Evolutionary conservation across 2,113 vertebrate species (phyloP), one percentile per base, ranked within the genome.

Genomic region (Rhineura floridana): DNA sequence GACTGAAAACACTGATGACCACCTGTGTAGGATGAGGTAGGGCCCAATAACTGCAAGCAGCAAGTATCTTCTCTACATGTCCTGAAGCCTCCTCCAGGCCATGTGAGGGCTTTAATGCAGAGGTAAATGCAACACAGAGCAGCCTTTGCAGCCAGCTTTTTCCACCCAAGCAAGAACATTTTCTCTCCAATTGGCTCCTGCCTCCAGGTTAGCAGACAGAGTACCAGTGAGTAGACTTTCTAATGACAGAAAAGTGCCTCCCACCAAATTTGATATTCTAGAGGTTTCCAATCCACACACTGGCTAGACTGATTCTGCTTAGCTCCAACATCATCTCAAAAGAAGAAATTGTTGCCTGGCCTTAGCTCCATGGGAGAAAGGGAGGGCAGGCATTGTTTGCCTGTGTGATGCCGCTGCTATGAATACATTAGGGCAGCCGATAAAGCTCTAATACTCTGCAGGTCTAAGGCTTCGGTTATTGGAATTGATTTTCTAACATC

Each of bases 401-500:
- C 10, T 36, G 25, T 30, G 80, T 69, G 42, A 15, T 70, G 28
- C 44, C 23, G 81, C 63, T 21, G 28, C 42, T 76, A 70, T 63
- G 72, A 63, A 85, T 85, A 63, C 25, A 42, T 76, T 85, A 63
- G 84, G 55, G 72, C 72, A 62, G 39, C 83, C 72, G 36, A 81
- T 88, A 88, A 92, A 92, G 82, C 89, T 92, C 84, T 90, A 92
- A 88, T 90, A 86, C 77, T 88, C 83, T 72, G 75, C 86, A 88
- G 91, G 87, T 84, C 89, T 90, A 89, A 92, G 81, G 87, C 84
- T 89, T 89, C 91, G 6, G 81, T 90, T 92, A 89, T 87, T 87
- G 91, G 88, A 92, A 92, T 82, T 89, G 89, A 90, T 90, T 92
- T 89, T 85, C 84, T 84, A 89, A 88, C 91, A 89, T 84, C 87